phyloP scores from a whole-genome alignment of 2,113 vertebrate genomes.

The Prietella phreatophila region DNA sequence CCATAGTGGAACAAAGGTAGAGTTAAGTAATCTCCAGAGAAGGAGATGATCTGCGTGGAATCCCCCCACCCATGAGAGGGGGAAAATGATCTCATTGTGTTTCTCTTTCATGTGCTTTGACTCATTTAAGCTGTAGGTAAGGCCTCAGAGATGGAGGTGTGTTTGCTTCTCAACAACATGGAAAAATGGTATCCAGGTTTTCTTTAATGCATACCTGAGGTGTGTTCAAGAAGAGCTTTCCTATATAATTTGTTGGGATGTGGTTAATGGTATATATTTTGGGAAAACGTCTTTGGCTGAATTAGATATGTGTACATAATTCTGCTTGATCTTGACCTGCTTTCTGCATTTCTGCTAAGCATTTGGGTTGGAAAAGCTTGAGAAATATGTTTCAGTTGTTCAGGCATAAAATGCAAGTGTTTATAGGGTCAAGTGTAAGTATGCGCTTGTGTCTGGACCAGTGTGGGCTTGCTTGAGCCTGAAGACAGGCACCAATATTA shows the following conservation, averaged over 20 bases:
- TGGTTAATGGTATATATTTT: not conserved
- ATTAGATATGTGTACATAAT: not conserved
- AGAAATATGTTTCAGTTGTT: conserved; percentile 18
- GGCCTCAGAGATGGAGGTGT: conserved; percentile 3
- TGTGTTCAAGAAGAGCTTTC: not conserved
- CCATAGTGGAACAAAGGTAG: not conserved
- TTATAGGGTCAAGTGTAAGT: conserved; percentile 36
- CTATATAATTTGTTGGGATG: not conserved
- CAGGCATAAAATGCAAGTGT: conserved; percentile 31
- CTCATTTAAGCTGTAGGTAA: conserved; percentile 28
- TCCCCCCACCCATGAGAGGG: not conserved
- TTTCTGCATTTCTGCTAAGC: not conserved
- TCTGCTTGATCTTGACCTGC: conserved; percentile 18
- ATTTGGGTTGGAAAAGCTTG: not conserved
- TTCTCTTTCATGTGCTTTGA: conserved; percentile 8
- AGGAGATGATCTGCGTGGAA: conserved; percentile 1
- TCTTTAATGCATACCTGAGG: not conserved
- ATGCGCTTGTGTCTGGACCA: conserved; percentile 27
- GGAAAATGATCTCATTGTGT: conserved; percentile 17
- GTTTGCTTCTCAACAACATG: not conserved
- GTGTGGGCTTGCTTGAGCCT: conserved; percentile 41
- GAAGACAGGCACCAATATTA: conserved; percentile 33
- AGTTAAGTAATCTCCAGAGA: not conserved
- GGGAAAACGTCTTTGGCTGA: not conserved
- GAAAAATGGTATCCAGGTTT: not conserved